phyloP scores from a whole-genome alignment of 2,888 invertebrate genomes.

The Onchidella celtica region DNA sequence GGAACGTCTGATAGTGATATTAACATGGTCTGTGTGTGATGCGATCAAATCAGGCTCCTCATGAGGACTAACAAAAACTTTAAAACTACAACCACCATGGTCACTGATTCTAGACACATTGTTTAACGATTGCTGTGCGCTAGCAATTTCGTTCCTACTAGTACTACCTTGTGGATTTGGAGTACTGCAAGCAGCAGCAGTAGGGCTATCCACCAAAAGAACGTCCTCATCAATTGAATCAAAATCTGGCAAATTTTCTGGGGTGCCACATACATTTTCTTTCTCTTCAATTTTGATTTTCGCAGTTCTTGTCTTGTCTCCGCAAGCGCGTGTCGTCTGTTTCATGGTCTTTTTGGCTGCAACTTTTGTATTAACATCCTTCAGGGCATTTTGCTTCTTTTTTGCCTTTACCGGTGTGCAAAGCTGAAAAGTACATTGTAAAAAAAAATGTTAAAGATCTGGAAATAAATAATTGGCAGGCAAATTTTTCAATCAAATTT shows the following conservation, averaged over 20 bases:
- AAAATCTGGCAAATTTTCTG: slow-evolving; percentile 30
- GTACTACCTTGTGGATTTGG: neutral
- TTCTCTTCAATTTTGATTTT: neutral
- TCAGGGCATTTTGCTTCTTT: neutral
- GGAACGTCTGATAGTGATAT: neutral
- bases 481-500: too few relatives aligned
- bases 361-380: neutral
- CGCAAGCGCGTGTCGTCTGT: neutral
- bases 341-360: neutral
- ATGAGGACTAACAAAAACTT: too few relatives aligned
- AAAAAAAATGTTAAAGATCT: neutral
- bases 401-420: neutral
- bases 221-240: slow-evolving; percentile 31
- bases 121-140: too few relatives aligned
- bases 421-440: neutral
- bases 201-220: neutral
- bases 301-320: neutral
- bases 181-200: too few relatives aligned
- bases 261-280: neutral
- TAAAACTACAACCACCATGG: too few relatives aligned
- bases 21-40: neutral
- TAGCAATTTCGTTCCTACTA: too few relatives aligned
- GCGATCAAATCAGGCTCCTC: too few relatives aligned
- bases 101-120: too few relatives aligned
- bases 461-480: too few relatives aligned